Base-by-base conservation (phyloP, 2,113 vertebrate species). In the Catagonus wagneri region DNA sequence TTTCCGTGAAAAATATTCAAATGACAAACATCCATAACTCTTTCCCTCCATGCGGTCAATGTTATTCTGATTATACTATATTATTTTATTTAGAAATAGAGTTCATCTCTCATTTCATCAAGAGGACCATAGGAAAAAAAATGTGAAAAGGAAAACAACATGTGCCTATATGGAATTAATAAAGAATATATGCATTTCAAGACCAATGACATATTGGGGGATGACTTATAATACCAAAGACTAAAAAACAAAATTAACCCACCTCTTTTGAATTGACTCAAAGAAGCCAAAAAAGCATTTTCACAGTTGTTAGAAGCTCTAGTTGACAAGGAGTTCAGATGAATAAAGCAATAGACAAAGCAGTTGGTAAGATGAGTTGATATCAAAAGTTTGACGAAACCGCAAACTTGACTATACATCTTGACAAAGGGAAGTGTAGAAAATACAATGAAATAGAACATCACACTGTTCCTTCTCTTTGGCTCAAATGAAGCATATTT, bases 321-420 rank as follows among this genome's bases (percentile, higher is more conserved):
- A 65, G 36, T 72, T 1, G 29, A 95, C 76, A 96, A 96, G 75
- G n/a, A 93, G 22, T 44, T 88, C 97, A 96, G 97, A 90, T 97
- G 97, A 96, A 94, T 88, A 97, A 97, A 97, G 93, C 56, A 76
- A 83, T 44, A 96, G 83, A 79, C 90, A 95, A 94, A 76, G 72
- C 83, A 13, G 1, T 16, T 89, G n/a, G 93, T 96, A 96, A 97
- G 72, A 93, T 68, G 96, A 97, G 96, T 95, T 94, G 76, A 91
- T 95, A 98, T 98, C 66, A 97, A 93, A 96, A 81, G 95, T 90
- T 90, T 89, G 56, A 81, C 92, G 80, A 80, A 86, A 97, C 97
- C 93, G 78, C 23, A 90, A 80, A 79, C 68, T 20, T 90, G 60
- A 61, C 32, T 50, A 85, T 50, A 63, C 61, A 94, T 79, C 61